Evolutionary conservation across 2,113 vertebrate species (phyloP), one percentile per base, ranked within the genome.

Genomic region (Perognathus longimembris): DNA sequence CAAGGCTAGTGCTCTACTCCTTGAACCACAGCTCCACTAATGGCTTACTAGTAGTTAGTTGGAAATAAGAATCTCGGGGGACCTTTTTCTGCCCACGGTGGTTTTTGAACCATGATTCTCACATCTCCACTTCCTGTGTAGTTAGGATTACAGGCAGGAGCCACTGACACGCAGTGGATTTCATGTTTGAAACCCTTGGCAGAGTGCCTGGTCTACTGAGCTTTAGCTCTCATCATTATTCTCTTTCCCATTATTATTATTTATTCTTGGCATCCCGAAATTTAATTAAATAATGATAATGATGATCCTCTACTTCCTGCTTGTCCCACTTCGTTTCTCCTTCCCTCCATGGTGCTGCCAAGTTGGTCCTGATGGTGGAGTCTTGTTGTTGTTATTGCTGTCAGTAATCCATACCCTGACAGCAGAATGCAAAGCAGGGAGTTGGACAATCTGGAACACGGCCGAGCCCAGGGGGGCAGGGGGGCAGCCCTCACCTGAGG

Each of bases 211-310:
- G 26, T 84, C 83, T 75, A 82, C 75, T 61, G 36, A 80, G 81
- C 71, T 30, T 40, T 78, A 88, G 66, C 64, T 82, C 34, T 66
- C 15, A 15, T 71, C 57, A 7, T 88, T 63, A 76, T 50, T 57
- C 32, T 93, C 76, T 26, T 42, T 67, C 26, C 89, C 38, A 36
- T 88, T 78, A 66, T 86, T 74, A 36, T 88, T 93, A 87, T 66
- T 94, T 90, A 85, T 89, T 91, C 24, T 79, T 50, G 24, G 64
- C 26, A 34, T 36, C 69, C 64, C 50, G 91, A 82, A 85, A 71
- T 38, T n/a, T 70, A 85, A 87, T 71, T 82, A 78, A 85, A 82
- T 59, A 57, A 73, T 88, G 71, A 67, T 24, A 15, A 45, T 26
- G 66, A 38, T 92, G 40, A 40, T 36, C 42, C 69, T 34, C 21